Evolutionary conservation across 2,888 invertebrate genomes (phyloP).

Genomic region (Baccha elongata): DNA sequence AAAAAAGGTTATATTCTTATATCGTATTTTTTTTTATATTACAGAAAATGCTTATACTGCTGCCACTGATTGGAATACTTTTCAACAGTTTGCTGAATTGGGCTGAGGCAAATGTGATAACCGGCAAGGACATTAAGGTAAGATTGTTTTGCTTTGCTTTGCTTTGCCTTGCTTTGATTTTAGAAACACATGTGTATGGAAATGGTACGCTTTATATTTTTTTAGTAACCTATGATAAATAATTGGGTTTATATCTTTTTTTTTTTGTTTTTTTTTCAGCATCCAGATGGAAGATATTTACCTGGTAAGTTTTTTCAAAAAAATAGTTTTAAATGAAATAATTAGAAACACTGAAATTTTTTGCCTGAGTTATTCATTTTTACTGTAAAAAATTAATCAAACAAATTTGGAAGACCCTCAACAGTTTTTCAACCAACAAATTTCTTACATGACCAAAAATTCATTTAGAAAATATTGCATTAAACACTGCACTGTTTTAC

Average conservation of each 20-base stretch:
- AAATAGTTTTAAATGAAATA: too few species aligned
- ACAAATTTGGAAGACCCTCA: too few species aligned
- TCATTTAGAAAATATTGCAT: too few species aligned
- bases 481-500: too few species aligned
- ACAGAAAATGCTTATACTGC: constrained; percentile 82
- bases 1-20: constrained; percentile 23
- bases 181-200: constrained; percentile 4
- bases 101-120: constrained; percentile 80
- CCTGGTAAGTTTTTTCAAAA: constrained; percentile 74
- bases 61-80: constrained; percentile 81
- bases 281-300: constrained; percentile 75
- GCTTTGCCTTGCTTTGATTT: background rate
- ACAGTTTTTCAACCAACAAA: too few species aligned
- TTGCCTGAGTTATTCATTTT: too few species aligned
- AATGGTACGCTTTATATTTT: background rate
- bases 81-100: constrained; percentile 80
- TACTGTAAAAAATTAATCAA: too few species aligned
- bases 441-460: too few species aligned
- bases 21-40: constrained; percentile 64
- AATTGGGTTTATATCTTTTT: constrained; percentile 2
- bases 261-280: constrained; percentile 55
- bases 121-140: constrained; percentile 80
- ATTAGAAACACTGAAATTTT: too few species aligned
- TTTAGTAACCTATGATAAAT: background rate
- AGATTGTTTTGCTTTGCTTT: constrained; percentile 63